Percentiles rank a stretch among this genome's conserved stretches.
phyloP scores from a whole-genome alignment of 2,888 invertebrate genomes.

The Theristus sp. region DNA sequence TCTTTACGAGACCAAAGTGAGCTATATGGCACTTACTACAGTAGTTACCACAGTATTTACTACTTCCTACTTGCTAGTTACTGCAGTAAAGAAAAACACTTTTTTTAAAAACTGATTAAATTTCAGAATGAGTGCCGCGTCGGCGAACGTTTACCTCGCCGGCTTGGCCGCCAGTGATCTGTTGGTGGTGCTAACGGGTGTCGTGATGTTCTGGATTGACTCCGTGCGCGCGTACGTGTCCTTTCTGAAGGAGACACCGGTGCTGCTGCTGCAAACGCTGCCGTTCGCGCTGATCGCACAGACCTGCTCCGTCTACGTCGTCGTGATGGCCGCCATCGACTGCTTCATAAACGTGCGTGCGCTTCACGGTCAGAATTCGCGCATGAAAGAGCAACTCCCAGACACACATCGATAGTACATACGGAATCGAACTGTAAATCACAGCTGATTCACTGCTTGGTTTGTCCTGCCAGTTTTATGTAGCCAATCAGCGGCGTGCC shows the following conservation, averaged over 20 bases:
- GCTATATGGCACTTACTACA: background rate
- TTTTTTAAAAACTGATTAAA: background rate
- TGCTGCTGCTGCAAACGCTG: background rate
- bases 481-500: too few relatives aligned
- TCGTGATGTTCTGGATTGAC: constrained; percentile 7
- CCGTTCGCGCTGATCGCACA: constrained; percentile 8
- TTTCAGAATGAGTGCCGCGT: background rate
- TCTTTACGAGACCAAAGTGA: constrained; percentile 1
- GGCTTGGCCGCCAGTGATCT: constrained; percentile 6
- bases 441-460: too few relatives aligned
- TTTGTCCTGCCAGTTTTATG: too few relatives aligned
- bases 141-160: constrained; percentile 4
- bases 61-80: too few relatives aligned
- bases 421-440: too few relatives aligned
- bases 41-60: too few relatives aligned
- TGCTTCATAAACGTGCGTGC: constrained; percentile 2
- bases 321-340: constrained; percentile 7
- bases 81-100: too few relatives aligned
- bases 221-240: constrained; percentile 4
- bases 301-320: constrained; percentile 6
- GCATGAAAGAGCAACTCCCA: too few relatives aligned
- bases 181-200: constrained; percentile 6
- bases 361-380: too few relatives aligned
- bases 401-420: background rate
- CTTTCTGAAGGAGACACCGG: background rate